phyloP scores from a whole-genome alignment of 2,888 invertebrate genomes.

The Tortrix viridana region DNA sequence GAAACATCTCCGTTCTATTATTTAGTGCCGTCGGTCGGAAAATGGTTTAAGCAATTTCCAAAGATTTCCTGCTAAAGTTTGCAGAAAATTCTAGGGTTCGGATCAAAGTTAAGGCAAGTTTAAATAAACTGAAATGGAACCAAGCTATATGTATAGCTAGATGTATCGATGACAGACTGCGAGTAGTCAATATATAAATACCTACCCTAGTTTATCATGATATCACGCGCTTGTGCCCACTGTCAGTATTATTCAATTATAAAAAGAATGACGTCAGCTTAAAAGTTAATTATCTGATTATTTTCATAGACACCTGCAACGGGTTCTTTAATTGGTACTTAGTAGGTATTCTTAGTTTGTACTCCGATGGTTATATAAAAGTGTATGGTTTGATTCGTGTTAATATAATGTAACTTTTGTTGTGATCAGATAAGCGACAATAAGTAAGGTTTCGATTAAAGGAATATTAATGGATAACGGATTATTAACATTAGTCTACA shows the following conservation, averaged over 20 bases:
- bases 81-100: no score
- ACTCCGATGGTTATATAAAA: background rate
- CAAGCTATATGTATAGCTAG: no score
- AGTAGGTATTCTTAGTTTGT: background rate
- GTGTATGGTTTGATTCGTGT: no score
- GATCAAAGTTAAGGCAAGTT: no score
- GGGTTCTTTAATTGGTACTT: background rate
- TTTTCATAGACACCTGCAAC: background rate
- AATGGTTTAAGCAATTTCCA: conserved; percentile 11
- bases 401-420: no score
- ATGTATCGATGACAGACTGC: no score
- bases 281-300: conserved; percentile 19
- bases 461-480: no score
- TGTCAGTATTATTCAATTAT: conserved; percentile 23
- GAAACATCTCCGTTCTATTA: conserved; percentile 16
- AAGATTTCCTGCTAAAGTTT: conserved; percentile 6
- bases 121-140: no score
- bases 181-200: no score
- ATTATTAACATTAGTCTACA: no score
- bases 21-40: conserved; percentile 7
- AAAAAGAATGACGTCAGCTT: conserved; percentile 10
- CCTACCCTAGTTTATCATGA: conserved; percentile 4
- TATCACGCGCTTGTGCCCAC: background rate
- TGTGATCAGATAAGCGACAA: no score
- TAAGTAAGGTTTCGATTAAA: no score